These are phyloP conservation scores for Datnioides undecimradiatus DNA, from an alignment of 2,113 vertebrate species.

Conservation along the genomic window DNA sequence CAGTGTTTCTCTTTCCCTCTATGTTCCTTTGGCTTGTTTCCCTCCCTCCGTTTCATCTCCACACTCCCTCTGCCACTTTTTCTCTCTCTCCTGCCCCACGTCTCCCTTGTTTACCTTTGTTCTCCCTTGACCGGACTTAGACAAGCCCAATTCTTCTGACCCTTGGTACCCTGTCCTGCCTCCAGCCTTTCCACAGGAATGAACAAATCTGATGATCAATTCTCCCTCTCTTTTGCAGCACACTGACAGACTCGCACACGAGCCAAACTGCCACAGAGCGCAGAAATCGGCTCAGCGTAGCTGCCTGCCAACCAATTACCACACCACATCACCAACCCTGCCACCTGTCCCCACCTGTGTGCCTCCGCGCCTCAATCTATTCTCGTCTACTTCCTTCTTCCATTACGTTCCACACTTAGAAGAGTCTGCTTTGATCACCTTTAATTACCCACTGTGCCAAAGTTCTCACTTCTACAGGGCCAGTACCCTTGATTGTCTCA, in stretches of 20 bases:
- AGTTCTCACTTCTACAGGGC: constrained; percentile 41
- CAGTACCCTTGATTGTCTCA: constrained; percentile 49
- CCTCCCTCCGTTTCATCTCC: constrained; percentile 34
- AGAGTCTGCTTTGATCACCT: constrained; percentile 67
- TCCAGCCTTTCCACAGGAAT: constrained; percentile 73
- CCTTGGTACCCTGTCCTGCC: constrained; percentile 52
- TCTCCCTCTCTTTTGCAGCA: constrained; percentile 31
- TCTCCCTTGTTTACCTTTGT: constrained; percentile 76
- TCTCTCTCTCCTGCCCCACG: constrained; percentile 30
- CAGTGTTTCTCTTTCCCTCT: constrained; percentile 52
- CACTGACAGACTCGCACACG: constrained; percentile 4
- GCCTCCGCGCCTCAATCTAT: constrained; percentile 41
- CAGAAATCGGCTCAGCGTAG: constrained; percentile 47
- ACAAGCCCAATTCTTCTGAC: constrained; percentile 69
- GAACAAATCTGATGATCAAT: constrained; percentile 83
- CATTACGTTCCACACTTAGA: constrained; percentile 40
- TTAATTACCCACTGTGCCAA: constrained; percentile 72
- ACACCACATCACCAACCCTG: constrained; percentile 50
- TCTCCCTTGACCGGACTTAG: constrained; percentile 70
- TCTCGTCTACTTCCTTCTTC: constrained; percentile 44
- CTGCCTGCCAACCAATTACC: constrained; percentile 80
- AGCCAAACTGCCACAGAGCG: constrained; percentile 46
- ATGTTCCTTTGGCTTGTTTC: constrained; percentile 52
- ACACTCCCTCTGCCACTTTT: constrained; percentile 21
- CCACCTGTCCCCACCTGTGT: constrained; percentile 51